These are phyloP conservation scores for Tinea trinotella DNA, from an alignment of 2,888 invertebrate species.

Conservation along the genomic window DNA sequence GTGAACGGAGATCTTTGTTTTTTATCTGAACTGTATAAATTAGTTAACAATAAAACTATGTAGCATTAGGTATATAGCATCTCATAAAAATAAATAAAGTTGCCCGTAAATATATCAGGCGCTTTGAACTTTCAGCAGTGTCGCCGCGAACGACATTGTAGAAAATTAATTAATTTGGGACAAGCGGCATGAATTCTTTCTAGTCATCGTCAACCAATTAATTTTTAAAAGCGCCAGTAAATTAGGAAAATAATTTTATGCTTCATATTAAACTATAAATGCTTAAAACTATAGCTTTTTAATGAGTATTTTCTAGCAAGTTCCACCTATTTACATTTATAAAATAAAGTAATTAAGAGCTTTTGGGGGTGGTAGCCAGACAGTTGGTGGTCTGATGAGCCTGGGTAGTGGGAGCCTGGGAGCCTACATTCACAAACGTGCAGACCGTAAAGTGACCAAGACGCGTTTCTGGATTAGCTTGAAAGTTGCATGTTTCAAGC, in stretches of 20 bases:
- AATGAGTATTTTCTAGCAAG: no score
- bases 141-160: constrained; percentile 28
- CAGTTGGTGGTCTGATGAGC: no score
- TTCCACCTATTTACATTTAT: no score
- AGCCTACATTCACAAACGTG: no score
- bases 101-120: constrained; percentile 5
- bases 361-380: no score
- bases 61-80: no score
- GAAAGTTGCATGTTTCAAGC: no score
- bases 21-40: background rate
- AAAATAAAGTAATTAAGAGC: no score
- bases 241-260: constrained; percentile 7
- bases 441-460: no score
- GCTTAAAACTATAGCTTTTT: background rate
- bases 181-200: constrained; percentile 29
- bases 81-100: constrained; percentile 1
- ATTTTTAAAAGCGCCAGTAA: constrained; percentile 18
- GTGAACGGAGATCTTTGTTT: constrained; percentile 1
- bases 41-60: background rate
- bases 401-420: no score
- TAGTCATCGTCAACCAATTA: constrained; percentile 41
- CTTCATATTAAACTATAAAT: background rate
- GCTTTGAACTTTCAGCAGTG: constrained; percentile 23
- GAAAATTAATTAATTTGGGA: constrained; percentile 39
- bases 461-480: no score